Evolutionary conservation across 2,797 vertebrate genomes (phyloP), one percentile per base, ranked within the genome.

Genomic region (Chanos chanos): DNA sequence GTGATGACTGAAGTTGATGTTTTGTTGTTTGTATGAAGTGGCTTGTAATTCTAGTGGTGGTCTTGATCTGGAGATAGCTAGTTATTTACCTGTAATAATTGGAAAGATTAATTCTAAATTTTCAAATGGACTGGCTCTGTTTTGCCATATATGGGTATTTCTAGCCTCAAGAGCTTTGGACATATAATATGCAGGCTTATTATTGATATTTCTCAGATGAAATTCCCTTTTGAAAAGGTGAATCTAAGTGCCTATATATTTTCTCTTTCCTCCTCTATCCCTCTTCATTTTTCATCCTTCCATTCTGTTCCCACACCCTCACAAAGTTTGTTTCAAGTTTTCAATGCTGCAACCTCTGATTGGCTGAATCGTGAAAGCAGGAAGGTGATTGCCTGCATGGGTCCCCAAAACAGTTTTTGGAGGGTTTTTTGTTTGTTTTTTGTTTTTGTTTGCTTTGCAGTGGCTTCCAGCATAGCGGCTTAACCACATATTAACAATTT

Each of bases 251-350:
- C n/a, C n/a, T n/a, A n/a, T n/a, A n/a, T n/a, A n/a, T n/a, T 43
- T 61, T 55, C 64, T 62, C 12, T 71, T 60, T 72, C 47, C 61
- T 51, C 10, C 72, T 68, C 77, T 44, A 59, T 76, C 58, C 59
- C 40, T 66, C 22, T 19, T 49, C 47, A 51, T 62, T 13, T 40
- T 48, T 69, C 48, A 47, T 24, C 69, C 53, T 71, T 54, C 33
- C 80, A 52, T 55, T 57, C 48, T 74, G n/a, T 72, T 76, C 71
- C 83, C 77, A 76, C 69, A 36, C 88, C 85, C 81, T 86, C n/a
- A 86, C 50, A 76, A 90, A 94, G 90, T 89, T 77, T 83, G 77
- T 85, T 92, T 90, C 88, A 87, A 89, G 86, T 92, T 93, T 92
- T 90, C 90, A 83, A 81, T 90, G 81, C 89, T 92, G 77, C 90